Conservation (phyloP, 2,113 vertebrate genomes). For the Ageneiosus marmoratus region DNA sequence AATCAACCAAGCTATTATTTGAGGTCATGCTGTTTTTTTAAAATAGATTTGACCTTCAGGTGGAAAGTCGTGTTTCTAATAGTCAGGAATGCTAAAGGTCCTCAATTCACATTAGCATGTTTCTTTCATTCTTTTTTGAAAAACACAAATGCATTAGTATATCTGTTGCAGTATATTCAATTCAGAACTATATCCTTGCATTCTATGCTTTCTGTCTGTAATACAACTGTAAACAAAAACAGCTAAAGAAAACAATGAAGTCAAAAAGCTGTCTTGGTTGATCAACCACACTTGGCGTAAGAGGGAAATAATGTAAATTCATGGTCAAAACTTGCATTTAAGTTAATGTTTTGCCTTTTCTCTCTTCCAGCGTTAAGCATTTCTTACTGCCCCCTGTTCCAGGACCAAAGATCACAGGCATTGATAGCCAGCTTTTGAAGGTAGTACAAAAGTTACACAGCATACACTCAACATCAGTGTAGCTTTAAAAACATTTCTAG, state of each 20-base stretch:
- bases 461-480: not conserved
- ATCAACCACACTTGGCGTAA: constrained; percentile 11
- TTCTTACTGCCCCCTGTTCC: constrained; percentile 88
- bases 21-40: not conserved
- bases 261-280: constrained; percentile 7
- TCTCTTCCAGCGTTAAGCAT: constrained; percentile 76
- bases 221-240: not conserved
- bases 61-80: not conserved
- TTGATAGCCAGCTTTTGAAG: constrained; percentile 83
- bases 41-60: constrained; percentile 8
- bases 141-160: not conserved
- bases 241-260: not conserved
- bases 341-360: constrained; percentile 32
- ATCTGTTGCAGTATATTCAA: not conserved
- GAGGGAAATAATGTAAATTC: constrained; percentile 35
- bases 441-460: constrained; percentile 64
- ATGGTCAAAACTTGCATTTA: not conserved
- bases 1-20: constrained; percentile 15
- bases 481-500: not conserved
- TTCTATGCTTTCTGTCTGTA: not conserved
- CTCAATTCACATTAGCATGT: not conserved
- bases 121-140: not conserved
- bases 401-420: constrained; percentile 88
- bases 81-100: not conserved
- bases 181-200: not conserved